Evolutionary conservation across 2,113 vertebrate species (phyloP).

Genomic region (Typhlomys cinereus): DNA sequence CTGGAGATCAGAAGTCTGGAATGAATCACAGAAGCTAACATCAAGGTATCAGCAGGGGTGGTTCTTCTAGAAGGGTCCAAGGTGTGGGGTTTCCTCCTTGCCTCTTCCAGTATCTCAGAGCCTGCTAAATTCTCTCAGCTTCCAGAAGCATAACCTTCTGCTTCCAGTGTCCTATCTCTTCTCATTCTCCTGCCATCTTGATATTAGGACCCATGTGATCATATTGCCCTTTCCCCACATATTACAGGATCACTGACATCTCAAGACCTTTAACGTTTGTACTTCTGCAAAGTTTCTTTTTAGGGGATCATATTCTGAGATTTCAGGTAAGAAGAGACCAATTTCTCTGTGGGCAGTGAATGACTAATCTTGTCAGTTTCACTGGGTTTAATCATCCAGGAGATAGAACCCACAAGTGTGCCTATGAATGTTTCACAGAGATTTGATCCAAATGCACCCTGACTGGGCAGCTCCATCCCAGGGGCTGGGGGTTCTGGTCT

Average conservation of each 20-base stretch:
- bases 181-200: neutral
- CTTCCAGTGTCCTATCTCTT: neutral
- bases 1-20: neutral
- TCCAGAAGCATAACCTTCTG: neutral
- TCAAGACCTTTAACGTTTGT: neutral
- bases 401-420: neutral
- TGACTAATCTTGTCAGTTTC: neutral
- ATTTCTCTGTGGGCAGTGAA: neutral
- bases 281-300: neutral
- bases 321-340: neutral
- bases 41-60: neutral
- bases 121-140: neutral
- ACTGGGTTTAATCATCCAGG: neutral
- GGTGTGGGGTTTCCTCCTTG: neutral
- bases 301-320: neutral
- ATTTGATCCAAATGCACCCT: neutral
- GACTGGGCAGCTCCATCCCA: neutral
- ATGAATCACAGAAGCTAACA: neutral
- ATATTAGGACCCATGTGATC: neutral
- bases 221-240: neutral
- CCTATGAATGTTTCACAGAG: neutral
- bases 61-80: neutral
- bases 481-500: neutral
- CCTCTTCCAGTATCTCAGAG: neutral
- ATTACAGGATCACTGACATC: neutral